Base-by-base conservation (phyloP, 2,888 invertebrate genomes). In the Mimumesa dahlbomi region DNA sequence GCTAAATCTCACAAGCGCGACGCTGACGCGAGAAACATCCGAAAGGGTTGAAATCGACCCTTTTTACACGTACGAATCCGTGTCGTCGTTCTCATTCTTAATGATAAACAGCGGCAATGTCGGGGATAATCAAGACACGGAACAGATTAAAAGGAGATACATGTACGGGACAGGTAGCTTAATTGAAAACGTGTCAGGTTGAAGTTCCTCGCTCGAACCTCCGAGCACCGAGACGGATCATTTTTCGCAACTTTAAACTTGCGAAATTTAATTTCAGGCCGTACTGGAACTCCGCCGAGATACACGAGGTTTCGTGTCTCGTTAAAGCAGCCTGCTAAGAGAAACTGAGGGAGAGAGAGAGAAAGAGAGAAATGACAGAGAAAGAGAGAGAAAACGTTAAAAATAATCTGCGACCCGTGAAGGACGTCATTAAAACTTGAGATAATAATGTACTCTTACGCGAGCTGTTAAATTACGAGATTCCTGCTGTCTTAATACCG, bases 161-260 rank as follows among this genome's bases (percentile, higher is more conserved):
- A 61, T 61, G 61, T 52, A 34, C 22, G 25, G 53, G 59, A 16
- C 66, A 52, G 66, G 45, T 40, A 45, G 25, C 40, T 50, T 70
- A 70, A 70, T 67, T 66, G 70, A 67, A 61, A 70, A 67, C 54
- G 59, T 61, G 66, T 66, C 61, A 54, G 69, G 48, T 56, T 42
- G 61, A 63, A 56, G 56, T 57, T 57, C 31, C 42, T 36, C 18
- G 21, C 34, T 42, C 36, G 54, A 36, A 38, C 29, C 29, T 25
- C 34, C n/a, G 16, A 36, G 25, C n/a, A n/a, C n/a, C 66, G 50
- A 59, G 63, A 64, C 42, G 38, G 67, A 62, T 70, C 67, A 67
- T 56, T 66, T 61, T 70, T 67, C 56, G 52, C 48, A 48, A 66
- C 54, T 67, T 61, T 64, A 64, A 68, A 65, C 46, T 68, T 58